phyloP scores from a whole-genome alignment of 2,888 invertebrate genomes.

The Leptinotarsa haldemani region DNA sequence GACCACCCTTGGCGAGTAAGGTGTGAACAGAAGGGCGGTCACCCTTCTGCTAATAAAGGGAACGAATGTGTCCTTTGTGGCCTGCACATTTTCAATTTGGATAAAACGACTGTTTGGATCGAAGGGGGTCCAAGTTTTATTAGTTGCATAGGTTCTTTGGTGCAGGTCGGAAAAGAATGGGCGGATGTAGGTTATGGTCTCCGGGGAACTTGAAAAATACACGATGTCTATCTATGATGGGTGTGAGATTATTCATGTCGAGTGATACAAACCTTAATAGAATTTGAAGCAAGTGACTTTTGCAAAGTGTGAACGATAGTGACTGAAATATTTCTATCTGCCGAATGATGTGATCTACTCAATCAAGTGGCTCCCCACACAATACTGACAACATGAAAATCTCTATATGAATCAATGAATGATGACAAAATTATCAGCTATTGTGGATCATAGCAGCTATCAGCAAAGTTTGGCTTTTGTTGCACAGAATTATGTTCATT shows the following conservation, averaged over 20 bases:
- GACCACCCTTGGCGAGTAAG: constrained; percentile 33
- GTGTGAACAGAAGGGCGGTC: constrained; percentile 41
- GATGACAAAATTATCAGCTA: too few species aligned
- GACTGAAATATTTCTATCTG: too few species aligned
- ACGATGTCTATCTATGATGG: neutral
- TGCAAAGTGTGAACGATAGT: neutral
- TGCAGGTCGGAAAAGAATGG: constrained; percentile 10
- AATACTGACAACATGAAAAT: too few species aligned
- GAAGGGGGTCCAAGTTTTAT: constrained; percentile 19
- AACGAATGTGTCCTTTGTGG: constrained; percentile 40
- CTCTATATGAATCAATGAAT: too few species aligned
- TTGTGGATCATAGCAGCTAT: too few species aligned
- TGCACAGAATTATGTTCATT: too few species aligned
- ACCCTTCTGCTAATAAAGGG: constrained; percentile 38
- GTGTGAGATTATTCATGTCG: neutral
- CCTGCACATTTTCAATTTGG: constrained; percentile 43
- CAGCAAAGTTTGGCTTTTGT: too few species aligned
- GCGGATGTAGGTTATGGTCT: constrained; percentile 20
- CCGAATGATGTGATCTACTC: too few species aligned
- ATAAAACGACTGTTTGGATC: constrained; percentile 20
- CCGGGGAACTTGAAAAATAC: constrained; percentile 11
- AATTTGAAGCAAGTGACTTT: neutral
- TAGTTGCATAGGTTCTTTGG: constrained; percentile 16
- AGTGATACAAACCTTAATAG: neutral
- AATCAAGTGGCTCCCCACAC: too few species aligned